These are phyloP conservation scores for Peucedramus taeniatus DNA, from an alignment of 2,113 vertebrate genomes.

Conservation along the genomic window DNA sequence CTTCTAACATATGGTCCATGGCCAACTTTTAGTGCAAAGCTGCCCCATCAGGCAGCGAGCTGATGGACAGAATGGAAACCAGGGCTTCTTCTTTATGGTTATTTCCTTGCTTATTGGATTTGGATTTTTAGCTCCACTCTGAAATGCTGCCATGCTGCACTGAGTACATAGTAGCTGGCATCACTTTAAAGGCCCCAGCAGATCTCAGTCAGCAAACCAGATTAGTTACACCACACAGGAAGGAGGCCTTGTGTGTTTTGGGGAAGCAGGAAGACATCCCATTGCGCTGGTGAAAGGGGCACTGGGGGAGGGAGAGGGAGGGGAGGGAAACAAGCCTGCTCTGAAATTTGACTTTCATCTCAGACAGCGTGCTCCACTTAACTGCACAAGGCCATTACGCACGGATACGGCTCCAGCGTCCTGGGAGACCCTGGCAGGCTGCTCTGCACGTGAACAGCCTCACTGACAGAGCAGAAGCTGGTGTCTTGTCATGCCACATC, in stretches of 20 bases:
- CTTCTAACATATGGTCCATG: background rate
- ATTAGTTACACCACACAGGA: background rate
- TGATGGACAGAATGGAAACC: background rate
- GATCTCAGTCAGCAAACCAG: slow-evolving; percentile 46
- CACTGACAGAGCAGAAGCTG: background rate
- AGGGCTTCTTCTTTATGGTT: slow-evolving; percentile 25
- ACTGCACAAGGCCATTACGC: background rate
- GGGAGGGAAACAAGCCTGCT: background rate
- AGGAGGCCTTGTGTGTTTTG: background rate
- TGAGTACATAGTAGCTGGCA: slow-evolving; percentile 21
- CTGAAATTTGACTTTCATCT: background rate
- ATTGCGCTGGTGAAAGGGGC: rapidly evolving
- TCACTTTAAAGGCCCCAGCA: slow-evolving; percentile 43
- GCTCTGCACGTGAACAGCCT: background rate
- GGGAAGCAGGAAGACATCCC: background rate
- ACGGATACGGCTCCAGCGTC: rapidly evolving
- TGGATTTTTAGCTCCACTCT: slow-evolving; percentile 29
- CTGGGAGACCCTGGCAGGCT: background rate
- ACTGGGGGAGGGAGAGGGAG: background rate
- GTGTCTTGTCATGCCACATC: background rate
- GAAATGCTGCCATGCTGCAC: slow-evolving; percentile 35
- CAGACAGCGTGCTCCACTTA: background rate
- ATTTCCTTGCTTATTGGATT: slow-evolving; percentile 60
- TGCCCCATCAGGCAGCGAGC: background rate
- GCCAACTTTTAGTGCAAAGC: slow-evolving; percentile 36